A percentile compares a stretch with the other conserved stretches of the same genome.
Evolutionary conservation across 2,113 vertebrate species (phyloP).

Genomic region (Prietella phreatophila): DNA sequence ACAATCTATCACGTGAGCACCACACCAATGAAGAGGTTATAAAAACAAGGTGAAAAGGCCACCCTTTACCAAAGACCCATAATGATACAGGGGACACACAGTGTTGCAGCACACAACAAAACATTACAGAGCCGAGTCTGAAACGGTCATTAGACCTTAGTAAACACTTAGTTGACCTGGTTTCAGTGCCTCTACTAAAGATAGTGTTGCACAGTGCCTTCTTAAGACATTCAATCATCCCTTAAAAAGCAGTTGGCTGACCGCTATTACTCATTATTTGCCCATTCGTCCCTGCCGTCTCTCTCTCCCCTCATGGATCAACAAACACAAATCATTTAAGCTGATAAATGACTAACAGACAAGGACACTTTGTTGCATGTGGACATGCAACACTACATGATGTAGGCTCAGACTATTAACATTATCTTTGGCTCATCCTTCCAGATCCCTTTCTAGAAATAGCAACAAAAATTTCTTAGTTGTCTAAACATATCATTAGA

Average conservation of each 20-base stretch:
- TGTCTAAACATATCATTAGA: slow-evolving; percentile 51
- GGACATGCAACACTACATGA: slow-evolving; percentile 24
- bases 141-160: slow-evolving; percentile 33
- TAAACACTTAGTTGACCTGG: slow-evolving; percentile 37
- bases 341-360: slow-evolving; percentile 7
- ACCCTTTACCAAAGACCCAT: slow-evolving; percentile 17
- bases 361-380: neutral
- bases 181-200: slow-evolving; percentile 33
- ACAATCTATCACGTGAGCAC: neutral
- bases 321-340: slow-evolving; percentile 28
- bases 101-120: slow-evolving; percentile 42
- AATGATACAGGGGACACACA: slow-evolving; percentile 34
- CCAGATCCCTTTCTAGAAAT: slow-evolving; percentile 34
- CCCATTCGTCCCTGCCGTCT: neutral
- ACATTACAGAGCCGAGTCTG: slow-evolving; percentile 30
- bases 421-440: slow-evolving; percentile 4
- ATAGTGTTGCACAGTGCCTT: slow-evolving; percentile 32
- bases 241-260: slow-evolving; percentile 41
- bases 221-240: slow-evolving; percentile 37
- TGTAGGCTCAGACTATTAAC: neutral
- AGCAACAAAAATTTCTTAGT: slow-evolving; percentile 39
- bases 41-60: slow-evolving; percentile 15
- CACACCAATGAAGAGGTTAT: neutral
- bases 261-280: slow-evolving; percentile 42
- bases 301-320: neutral